Percentiles rank a stretch among this genome's conserved stretches.
These are phyloP conservation scores for Macrochelys suwanniensis DNA, from an alignment of 2,797 vertebrate genomes.

Conservation along the genomic window DNA sequence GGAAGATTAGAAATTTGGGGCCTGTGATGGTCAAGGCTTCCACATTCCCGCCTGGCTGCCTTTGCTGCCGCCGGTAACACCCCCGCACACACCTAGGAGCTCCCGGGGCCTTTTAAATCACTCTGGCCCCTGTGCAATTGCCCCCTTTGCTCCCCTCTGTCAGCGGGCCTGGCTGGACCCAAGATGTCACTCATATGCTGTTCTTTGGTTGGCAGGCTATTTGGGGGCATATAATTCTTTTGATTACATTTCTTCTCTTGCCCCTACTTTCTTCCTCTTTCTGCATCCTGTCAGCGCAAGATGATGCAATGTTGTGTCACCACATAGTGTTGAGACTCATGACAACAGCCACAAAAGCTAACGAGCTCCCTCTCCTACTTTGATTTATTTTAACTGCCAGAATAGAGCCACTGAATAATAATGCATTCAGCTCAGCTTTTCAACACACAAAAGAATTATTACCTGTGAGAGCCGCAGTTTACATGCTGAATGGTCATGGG, in stretches of 20 bases:
- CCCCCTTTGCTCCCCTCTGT: too few species aligned
- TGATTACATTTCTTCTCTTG: conserved; percentile 61
- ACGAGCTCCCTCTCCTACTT: background rate
- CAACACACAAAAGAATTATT: background rate
- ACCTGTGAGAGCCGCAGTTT: background rate
- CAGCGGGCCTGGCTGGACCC: background rate
- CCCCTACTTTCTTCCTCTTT: background rate
- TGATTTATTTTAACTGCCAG: conserved; percentile 25
- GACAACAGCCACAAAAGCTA: conserved; percentile 49
- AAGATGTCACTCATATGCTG: conserved; percentile 44
- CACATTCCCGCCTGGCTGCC: too few species aligned
- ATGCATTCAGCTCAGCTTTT: background rate
- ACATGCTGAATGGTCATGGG: background rate
- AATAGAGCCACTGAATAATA: background rate
- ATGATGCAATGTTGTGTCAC: conserved; percentile 58
- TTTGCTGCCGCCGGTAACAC: too few species aligned
- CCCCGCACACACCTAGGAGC: too few species aligned
- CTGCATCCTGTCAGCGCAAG: conserved; percentile 64
- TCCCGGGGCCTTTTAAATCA: too few species aligned
- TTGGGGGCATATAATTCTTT: conserved; percentile 55
- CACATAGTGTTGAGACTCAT: background rate
- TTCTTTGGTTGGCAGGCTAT: background rate
- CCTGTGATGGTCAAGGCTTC: too few species aligned
- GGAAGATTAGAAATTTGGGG: too few species aligned
- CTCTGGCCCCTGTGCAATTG: too few species aligned